Evolutionary conservation across 2,113 vertebrate species (phyloP).

Genomic region (Hemibagrus wyckioides): DNA sequence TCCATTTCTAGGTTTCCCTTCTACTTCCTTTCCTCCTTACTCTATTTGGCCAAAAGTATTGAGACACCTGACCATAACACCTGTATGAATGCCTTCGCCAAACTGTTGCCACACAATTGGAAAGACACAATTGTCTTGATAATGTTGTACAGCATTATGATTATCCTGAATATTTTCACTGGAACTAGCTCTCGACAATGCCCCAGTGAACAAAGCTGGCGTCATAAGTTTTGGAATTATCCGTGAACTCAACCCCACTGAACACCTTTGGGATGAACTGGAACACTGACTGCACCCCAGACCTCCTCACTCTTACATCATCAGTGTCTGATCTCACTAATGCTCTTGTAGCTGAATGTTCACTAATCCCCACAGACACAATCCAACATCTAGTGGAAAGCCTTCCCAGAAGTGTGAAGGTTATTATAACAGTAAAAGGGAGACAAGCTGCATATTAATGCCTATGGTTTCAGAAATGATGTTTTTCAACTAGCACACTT

Average conservation of each 20-base stretch:
- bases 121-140: neutral
- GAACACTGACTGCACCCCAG: neutral
- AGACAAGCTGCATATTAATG: neutral
- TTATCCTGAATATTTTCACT: neutral
- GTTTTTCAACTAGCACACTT: neutral
- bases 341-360: neutral
- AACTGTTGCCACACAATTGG: neutral
- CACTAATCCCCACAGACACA: neutral
- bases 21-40: neutral
- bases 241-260: neutral
- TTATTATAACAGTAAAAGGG: neutral
- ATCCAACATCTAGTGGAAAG: neutral
- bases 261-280: neutral
- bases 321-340: neutral
- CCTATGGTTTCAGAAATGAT: neutral
- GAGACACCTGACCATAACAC: neutral
- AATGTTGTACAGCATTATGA: neutral
- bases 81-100: neutral
- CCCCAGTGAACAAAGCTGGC: neutral
- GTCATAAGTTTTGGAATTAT: neutral
- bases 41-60: neutral
- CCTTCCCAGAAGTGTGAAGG: neutral
- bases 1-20: neutral
- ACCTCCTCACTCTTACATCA: neutral
- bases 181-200: neutral